Evolutionary conservation across 1,140 invertebrate genomes (phyloP), one percentile per base, ranked within the genome.

Genomic region (Metopolophium dirhodum): DNA sequence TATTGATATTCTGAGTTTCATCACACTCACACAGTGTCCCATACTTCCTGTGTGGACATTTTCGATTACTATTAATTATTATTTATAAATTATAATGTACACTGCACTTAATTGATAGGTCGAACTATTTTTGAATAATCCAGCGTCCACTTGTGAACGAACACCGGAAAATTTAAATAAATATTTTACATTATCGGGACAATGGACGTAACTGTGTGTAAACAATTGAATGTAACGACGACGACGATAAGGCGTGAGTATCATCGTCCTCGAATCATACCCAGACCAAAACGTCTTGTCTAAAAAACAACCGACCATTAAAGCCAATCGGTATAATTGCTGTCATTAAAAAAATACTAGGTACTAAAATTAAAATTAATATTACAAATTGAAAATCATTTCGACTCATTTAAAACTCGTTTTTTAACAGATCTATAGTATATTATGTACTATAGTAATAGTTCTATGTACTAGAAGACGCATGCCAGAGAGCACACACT

Each of bases 301-400:
- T 68, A 68, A 68, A 68, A 54, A n/a, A 68, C 61, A n/a, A 68
- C n/a, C 61, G n/a, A 68, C 61, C 61, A 68, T 68, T 68, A 68
- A 68, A n/a, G 14, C 61, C 30, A 68, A 68, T 68, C 61, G 61
- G 30, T 68, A n/a, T 68, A 68, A 68, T 68, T 68, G 61, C 61
- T 6, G 61, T 68, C 61, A 68, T 68, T 68, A 68, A 68, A 68
- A 47, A n/a, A 68, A 68, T n/a, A 68, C 30, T 68, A 68, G 61
- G 61, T 68, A 68, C 61, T 68, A 68, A 68, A 68, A 68, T 68
- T 68, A n/a, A 68, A 68, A 68, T n/a, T 68, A 68, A 68, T 68
- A 68, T 68, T 18, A 68, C 30, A 68, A 68, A n/a, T 68, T 68
- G 30, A 68, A 68, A 68, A 68, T 68, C 61, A 68, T 68, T 68